A percentile compares a stretch with the other conserved stretches of the same genome.
phyloP scores from a whole-genome alignment of 37 sponge, comb jelly and placozoan species.

The Hormiphora californensis region DNA sequence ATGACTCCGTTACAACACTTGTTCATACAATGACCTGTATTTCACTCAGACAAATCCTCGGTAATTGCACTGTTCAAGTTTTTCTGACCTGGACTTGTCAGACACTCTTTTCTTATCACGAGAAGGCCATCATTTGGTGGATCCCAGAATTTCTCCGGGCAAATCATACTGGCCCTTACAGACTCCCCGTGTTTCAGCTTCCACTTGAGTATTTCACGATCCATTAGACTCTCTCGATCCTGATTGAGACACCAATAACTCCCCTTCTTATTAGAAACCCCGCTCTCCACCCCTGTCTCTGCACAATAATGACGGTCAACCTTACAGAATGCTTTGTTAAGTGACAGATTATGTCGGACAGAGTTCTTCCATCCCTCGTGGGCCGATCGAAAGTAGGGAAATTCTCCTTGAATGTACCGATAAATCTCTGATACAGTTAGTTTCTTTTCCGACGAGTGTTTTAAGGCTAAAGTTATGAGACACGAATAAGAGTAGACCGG shows the following conservation, averaged over 20 bases:
- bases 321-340: constrained; percentile 65
- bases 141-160: neutral
- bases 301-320: constrained; percentile 53
- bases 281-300: no score
- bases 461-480: constrained; percentile 73
- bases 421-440: constrained; percentile 74
- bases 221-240: neutral
- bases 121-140: neutral
- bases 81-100: no score
- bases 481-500: constrained; percentile 73
- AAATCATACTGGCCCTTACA: neutral
- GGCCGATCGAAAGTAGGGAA: constrained; percentile 69
- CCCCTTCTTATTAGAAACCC: no score
- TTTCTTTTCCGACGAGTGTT: constrained; percentile 39
- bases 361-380: constrained; percentile 86
- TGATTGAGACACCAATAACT: neutral
- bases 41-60: no score
- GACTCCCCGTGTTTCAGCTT: neutral
- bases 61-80: no score
- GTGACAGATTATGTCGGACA: constrained; percentile 69
- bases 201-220: neutral
- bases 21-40: no score
- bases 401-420: constrained; percentile 70
- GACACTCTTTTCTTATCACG: no score
- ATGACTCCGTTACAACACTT: no score